These are phyloP conservation scores for Rousettus leschenaultii DNA, from an alignment of 2,113 vertebrate species.

Conservation along the genomic window DNA sequence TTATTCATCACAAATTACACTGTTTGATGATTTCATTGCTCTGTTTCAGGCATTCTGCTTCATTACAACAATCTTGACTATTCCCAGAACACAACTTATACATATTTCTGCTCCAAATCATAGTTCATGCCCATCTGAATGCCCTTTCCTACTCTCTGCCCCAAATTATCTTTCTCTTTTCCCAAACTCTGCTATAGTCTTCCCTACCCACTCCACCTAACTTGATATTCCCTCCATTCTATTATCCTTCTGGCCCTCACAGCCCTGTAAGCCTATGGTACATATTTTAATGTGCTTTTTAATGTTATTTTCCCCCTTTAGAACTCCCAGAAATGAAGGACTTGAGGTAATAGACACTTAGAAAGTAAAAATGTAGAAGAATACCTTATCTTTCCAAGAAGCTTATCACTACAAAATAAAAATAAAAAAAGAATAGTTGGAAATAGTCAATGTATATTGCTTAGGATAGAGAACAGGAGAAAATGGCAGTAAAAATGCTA, in stretches of 20 bases:
- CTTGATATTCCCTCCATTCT: neutral
- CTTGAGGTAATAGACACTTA: neutral
- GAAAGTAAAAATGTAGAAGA: neutral
- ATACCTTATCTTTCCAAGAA: neutral
- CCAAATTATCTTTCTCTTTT: neutral
- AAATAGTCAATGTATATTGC: neutral
- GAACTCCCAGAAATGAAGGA: neutral
- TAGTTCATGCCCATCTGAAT: neutral
- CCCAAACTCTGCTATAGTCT: neutral
- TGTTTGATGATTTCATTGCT: neutral
- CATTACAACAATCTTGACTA: neutral
- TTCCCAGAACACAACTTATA: neutral
- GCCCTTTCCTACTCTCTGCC: neutral
- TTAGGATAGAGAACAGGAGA: neutral
- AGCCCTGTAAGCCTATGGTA: neutral
- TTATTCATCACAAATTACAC: neutral
- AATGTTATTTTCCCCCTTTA: neutral
- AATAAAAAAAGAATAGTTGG: neutral
- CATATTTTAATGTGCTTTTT: neutral
- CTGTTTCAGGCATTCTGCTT: neutral
- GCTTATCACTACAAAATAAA: neutral
- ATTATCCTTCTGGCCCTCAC: neutral
- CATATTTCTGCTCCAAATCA: constrained; percentile 20
- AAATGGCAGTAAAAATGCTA: neutral
- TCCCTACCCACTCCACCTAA: neutral